Evolutionary conservation across 1,140 invertebrate genomes (phyloP).

Genomic region (Listronotus bonariensis): DNA sequence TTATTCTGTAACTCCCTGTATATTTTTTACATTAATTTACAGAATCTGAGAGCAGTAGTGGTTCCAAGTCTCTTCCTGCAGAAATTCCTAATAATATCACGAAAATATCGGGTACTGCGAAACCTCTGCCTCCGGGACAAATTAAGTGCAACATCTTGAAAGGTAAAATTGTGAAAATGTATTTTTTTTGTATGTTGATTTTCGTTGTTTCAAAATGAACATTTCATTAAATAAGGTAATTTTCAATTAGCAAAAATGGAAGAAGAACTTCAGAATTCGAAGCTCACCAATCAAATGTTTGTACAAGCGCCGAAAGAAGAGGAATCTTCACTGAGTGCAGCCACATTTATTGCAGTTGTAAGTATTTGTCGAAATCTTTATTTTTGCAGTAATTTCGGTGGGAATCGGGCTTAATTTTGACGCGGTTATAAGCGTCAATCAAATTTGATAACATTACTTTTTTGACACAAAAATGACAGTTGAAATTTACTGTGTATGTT

Average conservation of each 20-base stretch:
- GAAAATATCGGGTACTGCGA: conserved; percentile 62
- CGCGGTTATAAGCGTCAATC: neutral
- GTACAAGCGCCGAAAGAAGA: conserved; percentile 57
- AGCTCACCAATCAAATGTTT: conserved; percentile 62
- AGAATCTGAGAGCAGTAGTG: conserved; percentile 59
- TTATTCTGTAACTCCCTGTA: too few relatives aligned
- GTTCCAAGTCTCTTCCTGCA: conserved; percentile 58
- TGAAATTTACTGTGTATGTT: conserved; percentile 18
- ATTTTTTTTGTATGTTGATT: too few relatives aligned
- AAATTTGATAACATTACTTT: neutral
- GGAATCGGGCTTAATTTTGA: too few relatives aligned
- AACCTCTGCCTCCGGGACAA: conserved; percentile 81
- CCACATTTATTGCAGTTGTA: conserved; percentile 77
- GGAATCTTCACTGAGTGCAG: conserved; percentile 62
- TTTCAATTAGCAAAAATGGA: too few relatives aligned
- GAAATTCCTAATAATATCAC: conserved; percentile 72
- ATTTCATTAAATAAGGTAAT: too few relatives aligned
- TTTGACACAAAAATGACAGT: neutral
- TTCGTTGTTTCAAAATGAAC: too few relatives aligned
- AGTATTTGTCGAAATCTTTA: conserved; percentile 48
- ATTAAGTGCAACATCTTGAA: conserved; percentile 95
- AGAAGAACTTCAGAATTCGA: conserved; percentile 62
- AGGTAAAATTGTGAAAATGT: conserved; percentile 63
- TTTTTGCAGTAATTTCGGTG: too few relatives aligned
- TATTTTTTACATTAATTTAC: conserved; percentile 4